Base-by-base conservation (phyloP, 2,113 vertebrate species). In the Actinemys pallida region DNA sequence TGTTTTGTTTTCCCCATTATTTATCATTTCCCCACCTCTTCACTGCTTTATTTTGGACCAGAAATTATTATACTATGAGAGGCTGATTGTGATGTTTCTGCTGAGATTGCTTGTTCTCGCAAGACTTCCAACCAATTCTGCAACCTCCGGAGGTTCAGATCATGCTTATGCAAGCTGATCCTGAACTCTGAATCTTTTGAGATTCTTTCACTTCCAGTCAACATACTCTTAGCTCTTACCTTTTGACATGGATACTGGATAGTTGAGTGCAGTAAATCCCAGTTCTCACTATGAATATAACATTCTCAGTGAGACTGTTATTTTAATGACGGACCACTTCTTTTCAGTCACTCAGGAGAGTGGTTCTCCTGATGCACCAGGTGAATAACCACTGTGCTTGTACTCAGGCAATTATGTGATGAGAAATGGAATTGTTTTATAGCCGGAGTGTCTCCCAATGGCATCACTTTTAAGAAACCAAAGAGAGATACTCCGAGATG, bases 281-380 rank as follows among this genome's bases (percentile, higher is more conserved):
- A 95, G 90, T 83, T 90, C 87, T 89, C 81, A 84, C 89, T 82
- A 56, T 86, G 76, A 92, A 94, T 89, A 69, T 94, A 72, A 90
- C 25, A 59, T 72, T 94, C 62, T 57, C 78, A 91, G 81, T 56
- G 86, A 85, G 52, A 78, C 47, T 90, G 50, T 52, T 90, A 81
- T 95, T 93, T 88, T 81, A 75, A 92, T 45, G 24, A 17, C 86
- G 50, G 39, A 6, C 0, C 72, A 59, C 57, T 90, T 90, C 54
- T 69, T 90, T 20, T 81, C 31, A 54, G 84, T 42, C 65, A 92
- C 94, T 90, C 84, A 84, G 31, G 47, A 84, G 42, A n/a, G 29
- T 49, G 2, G 25, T 12, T 29, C 81, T 93, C 54, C 42, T 53
- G 10, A 27, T 89, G 86, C 59, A 57, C 81, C 80, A 93, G 12